Percentiles rank a stretch among this genome's conserved stretches.
Evolutionary conservation across 2,888 invertebrate genomes (phyloP).

Genomic region (Plutella xylostella): DNA sequence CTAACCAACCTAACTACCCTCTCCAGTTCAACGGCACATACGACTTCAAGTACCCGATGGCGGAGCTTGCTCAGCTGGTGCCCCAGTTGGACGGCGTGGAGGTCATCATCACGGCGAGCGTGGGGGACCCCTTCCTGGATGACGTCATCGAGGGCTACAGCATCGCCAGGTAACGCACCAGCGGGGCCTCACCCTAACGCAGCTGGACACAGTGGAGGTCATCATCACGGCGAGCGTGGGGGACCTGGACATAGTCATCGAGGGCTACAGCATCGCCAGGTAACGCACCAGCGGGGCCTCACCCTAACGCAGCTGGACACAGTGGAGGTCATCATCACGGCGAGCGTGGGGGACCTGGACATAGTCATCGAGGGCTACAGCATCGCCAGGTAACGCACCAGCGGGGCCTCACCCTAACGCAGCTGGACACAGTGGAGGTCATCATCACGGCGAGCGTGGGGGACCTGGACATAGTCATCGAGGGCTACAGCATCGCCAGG

Average conservation of each 20-base stretch:
- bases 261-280: conserved; percentile 89
- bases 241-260: conserved; percentile 85
- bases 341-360: conserved; percentile 89
- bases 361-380: conserved; percentile 89
- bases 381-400: no score
- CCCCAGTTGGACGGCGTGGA: conserved; percentile 82
- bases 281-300: no score
- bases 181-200: no score
- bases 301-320: conserved; percentile 84
- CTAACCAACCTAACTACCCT: conserved; percentile 14
- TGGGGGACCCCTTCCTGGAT: conserved; percentile 88
- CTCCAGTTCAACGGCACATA: conserved; percentile 88
- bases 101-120: conserved; percentile 84
- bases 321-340: conserved; percentile 85
- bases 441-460: conserved; percentile 88
- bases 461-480: conserved; percentile 85
- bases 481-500: conserved; percentile 89
- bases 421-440: conserved; percentile 82
- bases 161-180: conserved; percentile 66
- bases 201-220: conserved; percentile 82
- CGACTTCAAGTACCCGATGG: conserved; percentile 87
- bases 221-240: conserved; percentile 88
- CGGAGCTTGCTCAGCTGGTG: conserved; percentile 77
- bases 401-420: conserved; percentile 88
- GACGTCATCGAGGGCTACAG: conserved; percentile 89